Evolutionary conservation across 2,797 vertebrate genomes (phyloP).

Genomic region (Rhodeus uyekii): DNA sequence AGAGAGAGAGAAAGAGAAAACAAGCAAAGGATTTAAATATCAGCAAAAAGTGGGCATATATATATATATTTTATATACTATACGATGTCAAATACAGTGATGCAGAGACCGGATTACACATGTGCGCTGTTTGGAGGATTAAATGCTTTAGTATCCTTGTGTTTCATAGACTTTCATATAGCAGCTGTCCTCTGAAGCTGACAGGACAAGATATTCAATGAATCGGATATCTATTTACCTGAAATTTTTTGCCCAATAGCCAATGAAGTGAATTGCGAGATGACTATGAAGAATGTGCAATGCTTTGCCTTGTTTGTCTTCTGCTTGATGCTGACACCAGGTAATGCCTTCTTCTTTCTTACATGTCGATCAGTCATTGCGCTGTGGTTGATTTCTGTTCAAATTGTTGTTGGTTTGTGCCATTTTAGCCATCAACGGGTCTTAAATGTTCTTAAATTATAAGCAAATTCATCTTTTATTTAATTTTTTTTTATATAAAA

Average conservation of each 20-base stretch:
- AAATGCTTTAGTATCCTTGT: not conserved
- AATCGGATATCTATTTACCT: not conserved
- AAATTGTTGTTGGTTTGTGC: not conserved
- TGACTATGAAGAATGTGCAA: not conserved
- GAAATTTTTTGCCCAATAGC: not conserved
- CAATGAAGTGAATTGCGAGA: not conserved
- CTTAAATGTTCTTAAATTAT: not conserved
- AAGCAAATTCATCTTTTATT: not conserved
- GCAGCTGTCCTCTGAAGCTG: not conserved
- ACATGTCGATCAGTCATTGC: not conserved
- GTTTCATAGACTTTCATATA: constrained; percentile 10
- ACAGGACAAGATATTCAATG: not conserved
- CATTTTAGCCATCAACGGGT: not conserved
- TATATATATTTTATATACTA: not conserved
- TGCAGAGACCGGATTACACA: constrained; percentile 11
- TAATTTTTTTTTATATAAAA: not conserved
- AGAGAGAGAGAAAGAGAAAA: too few species aligned
- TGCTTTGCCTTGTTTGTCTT: not conserved
- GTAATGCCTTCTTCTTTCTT: constrained; percentile 12
- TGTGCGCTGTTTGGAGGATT: constrained; percentile 26
- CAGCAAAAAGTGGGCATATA: not conserved
- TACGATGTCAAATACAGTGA: not conserved
- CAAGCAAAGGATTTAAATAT: too few species aligned
- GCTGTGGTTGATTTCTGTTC: not conserved
- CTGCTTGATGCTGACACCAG: constrained; percentile 20